Conservation (phyloP, 2,888 invertebrate genomes). For the Epirrita christyi region DNA sequence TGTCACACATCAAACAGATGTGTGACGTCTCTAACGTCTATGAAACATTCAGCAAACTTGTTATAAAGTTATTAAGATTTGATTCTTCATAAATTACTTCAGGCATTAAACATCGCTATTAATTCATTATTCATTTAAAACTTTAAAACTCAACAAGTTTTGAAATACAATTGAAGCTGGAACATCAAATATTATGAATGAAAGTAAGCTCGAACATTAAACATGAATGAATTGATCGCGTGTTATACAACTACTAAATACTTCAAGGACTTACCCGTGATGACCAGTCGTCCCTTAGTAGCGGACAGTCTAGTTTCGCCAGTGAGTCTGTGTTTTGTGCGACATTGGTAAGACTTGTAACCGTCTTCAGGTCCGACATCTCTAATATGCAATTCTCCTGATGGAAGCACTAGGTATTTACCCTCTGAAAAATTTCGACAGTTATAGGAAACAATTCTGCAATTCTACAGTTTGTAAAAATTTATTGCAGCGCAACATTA, state of each 20-base stretch:
- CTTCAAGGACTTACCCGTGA: slow-evolving; percentile 91
- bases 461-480: slow-evolving; percentile 8
- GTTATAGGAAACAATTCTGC: slow-evolving; percentile 28
- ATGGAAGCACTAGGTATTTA: slow-evolving; percentile 96
- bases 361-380: slow-evolving; percentile 98
- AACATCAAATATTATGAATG: slow-evolving; percentile 19
- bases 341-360: slow-evolving; percentile 96
- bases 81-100: slow-evolving; percentile 30
- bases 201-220: slow-evolving; percentile 22
- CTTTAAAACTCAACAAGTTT: slow-evolving; percentile 7
- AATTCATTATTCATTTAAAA: slow-evolving; percentile 41
- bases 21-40: background rate
- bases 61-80: background rate
- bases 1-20: background rate
- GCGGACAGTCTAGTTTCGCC: slow-evolving; percentile 97
- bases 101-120: slow-evolving; percentile 41
- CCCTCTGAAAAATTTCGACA: slow-evolving; percentile 87
- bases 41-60: background rate
- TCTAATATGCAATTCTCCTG: slow-evolving; percentile 97
- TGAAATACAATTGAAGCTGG: slow-evolving; percentile 7
- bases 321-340: slow-evolving; percentile 96
- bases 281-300: slow-evolving; percentile 96
- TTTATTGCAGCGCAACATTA: slow-evolving; percentile 60
- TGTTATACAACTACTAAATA: slow-evolving; percentile 28
- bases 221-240: slow-evolving; percentile 44